These are phyloP conservation scores for Hypanus sabinus DNA, from an alignment of 2,113 vertebrate species.

Conservation along the genomic window DNA sequence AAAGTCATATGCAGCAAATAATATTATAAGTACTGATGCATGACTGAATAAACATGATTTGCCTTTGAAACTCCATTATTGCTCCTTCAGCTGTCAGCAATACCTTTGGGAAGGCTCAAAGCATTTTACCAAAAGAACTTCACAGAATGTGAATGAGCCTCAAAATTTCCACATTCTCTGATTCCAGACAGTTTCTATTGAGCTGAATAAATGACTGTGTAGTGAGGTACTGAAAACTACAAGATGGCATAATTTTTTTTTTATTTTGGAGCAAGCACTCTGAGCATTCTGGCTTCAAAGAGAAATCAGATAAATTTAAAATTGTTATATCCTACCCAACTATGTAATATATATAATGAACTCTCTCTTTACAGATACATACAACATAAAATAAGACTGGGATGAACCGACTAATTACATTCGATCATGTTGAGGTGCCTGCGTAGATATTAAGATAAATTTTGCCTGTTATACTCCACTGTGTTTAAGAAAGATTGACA, in stretches of 20 bases:
- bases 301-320: neutral
- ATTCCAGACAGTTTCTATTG: neutral
- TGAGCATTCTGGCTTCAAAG: neutral
- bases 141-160: neutral
- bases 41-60: constrained; percentile 31
- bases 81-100: neutral
- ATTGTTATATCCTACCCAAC: neutral
- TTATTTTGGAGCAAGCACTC: neutral
- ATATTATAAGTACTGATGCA: neutral
- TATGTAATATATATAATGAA: neutral
- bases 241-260: neutral
- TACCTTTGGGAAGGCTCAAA: neutral
- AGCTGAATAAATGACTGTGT: neutral
- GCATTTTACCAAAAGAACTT: neutral
- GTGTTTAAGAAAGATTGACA: neutral
- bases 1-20: constrained; percentile 19
- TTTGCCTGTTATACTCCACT: neutral
- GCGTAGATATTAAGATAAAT: neutral
- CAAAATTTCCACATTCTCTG: neutral
- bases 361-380: neutral
- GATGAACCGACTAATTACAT: neutral
- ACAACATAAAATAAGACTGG: neutral
- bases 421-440: too few species aligned
- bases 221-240: neutral
- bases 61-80: constrained; percentile 21